Base-by-base conservation (phyloP, 2,888 invertebrate species). In the Halictus ligatus region DNA sequence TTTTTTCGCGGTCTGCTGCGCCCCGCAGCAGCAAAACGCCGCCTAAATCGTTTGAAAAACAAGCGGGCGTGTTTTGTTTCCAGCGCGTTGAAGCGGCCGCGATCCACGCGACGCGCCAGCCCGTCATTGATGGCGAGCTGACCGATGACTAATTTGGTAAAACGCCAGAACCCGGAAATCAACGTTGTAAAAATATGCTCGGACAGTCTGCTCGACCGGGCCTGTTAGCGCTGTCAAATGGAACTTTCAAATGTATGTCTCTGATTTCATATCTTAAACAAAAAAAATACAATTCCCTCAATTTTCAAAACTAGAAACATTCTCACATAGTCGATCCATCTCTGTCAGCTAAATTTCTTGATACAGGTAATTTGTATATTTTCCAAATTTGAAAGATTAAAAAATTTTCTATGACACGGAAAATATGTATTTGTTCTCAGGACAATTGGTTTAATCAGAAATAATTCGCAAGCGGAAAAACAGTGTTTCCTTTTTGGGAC, bases 1-100 rank as follows among this genome's bases (percentile, higher is more conserved):
- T 86, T 86, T 77, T 80, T 84, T 84, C 75, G 64, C 80, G 86
- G 75, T 84, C 78, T 15, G 78, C 21, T 86, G 75, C 84, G 29
- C 46, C 72, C 60, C 29, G 50, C 25, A 29, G 64, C 80, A 35
- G 58, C 64, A 74, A 75, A 86, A 84, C 80, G 75, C 72, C 78
- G 83, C 80, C 80, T 80, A 85, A 85, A 85, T 83, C 80, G 83
- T 85, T 80, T 80, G 80, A 83, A 85, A 85, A 85, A 83, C 85
- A 83, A 80, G 77, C 77, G 74, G 77, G 60, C 77, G 74, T 74
- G 75, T 85, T 83, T 74, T 80, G 83, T 83, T 83, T 77, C 74
- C 80, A 77, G 54, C 80, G 83, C 82, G 82, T 81, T 72, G 84
- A 84, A 78, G 82, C 78, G 78, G 71, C 25, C n/a, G 29, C 69